Evolutionary conservation across 2,888 invertebrate species (phyloP).

Genomic region (Thereva nobilitata): DNA sequence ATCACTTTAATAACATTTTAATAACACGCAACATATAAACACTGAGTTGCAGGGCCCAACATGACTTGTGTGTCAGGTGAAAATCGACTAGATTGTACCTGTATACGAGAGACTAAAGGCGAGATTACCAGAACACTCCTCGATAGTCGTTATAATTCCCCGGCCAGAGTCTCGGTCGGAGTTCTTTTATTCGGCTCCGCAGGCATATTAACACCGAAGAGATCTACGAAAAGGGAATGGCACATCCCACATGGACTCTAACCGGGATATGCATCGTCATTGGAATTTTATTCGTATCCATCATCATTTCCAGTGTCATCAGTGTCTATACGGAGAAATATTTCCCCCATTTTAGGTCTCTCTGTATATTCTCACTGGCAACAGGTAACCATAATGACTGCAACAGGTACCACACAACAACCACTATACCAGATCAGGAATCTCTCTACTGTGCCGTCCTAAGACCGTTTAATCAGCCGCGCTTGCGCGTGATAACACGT

Average conservation of each 20-base stretch:
- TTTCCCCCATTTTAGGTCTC: no score
- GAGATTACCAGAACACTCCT: not conserved
- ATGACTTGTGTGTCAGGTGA: not conserved
- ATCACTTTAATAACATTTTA: not conserved
- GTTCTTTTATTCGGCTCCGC: no score
- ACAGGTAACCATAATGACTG: no score
- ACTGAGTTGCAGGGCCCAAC: not conserved
- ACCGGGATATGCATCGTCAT: no score
- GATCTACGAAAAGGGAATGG: not conserved
- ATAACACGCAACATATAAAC: not conserved
- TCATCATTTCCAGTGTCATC: not conserved
- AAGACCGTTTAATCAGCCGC: not conserved
- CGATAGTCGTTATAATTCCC: not conserved
- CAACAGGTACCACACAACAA: no score
- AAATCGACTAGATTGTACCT: not conserved
- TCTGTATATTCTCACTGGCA: no score
- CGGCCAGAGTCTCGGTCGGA: no score
- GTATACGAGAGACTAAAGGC: not conserved
- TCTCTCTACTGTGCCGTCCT: not conserved
- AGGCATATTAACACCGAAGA: no score
- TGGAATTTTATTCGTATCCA: not conserved
- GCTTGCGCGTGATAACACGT: constrained; percentile 1
- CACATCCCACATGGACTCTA: not conserved
- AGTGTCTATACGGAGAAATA: not conserved
- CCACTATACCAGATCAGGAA: no score